phyloP scores from a whole-genome alignment of 2,113 vertebrate genomes.

The Sapajus apella region DNA sequence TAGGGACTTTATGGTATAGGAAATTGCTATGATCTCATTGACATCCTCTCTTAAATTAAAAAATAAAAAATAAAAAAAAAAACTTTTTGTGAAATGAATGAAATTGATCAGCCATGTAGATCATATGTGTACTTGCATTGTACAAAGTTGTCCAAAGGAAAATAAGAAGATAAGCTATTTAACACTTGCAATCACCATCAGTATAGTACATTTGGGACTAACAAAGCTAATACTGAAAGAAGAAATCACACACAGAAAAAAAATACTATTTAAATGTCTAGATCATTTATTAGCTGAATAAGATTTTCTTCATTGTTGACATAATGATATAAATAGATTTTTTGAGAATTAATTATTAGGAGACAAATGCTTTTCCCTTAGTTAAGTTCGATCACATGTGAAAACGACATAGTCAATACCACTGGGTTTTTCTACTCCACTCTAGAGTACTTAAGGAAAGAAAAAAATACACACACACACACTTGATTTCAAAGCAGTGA shows the following conservation, averaged over 20 bases:
- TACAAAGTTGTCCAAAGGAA: background rate
- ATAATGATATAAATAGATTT: slow-evolving; percentile 13
- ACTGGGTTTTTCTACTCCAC: background rate
- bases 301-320: slow-evolving; percentile 21
- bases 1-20: background rate
- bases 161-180: background rate
- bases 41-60: background rate
- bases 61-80: background rate
- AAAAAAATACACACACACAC: background rate
- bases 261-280: background rate
- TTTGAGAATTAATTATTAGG: slow-evolving; percentile 53
- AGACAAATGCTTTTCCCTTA: slow-evolving; percentile 31
- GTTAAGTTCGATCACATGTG: slow-evolving; percentile 38
- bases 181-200: background rate
- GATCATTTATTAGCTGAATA: background rate
- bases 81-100: background rate
- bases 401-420: slow-evolving; percentile 27
- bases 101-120: background rate
- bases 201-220: background rate
- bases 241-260: background rate
- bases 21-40: background rate
- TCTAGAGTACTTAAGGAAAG: slow-evolving; percentile 16
- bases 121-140: background rate
- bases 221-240: background rate
- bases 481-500: background rate